Evolutionary conservation across 92 coral and sea anemone genomes (phyloP).

Genomic region (Siderastrea siderea): DNA sequence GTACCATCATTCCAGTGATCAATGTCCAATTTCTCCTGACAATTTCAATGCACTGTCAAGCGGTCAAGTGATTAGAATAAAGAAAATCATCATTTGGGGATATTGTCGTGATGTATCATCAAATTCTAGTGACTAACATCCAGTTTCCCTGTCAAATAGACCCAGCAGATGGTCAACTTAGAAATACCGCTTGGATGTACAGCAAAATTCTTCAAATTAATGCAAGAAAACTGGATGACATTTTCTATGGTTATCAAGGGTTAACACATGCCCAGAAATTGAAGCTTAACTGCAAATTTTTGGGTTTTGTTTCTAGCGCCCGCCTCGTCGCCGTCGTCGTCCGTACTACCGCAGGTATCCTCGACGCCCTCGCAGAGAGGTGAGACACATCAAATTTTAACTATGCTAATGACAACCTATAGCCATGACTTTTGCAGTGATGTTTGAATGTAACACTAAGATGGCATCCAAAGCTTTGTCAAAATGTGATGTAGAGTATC

Average conservation of each 20-base stretch:
- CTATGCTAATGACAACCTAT: no score
- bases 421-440: no score
- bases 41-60: not conserved
- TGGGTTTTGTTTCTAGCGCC: constrained; percentile 14
- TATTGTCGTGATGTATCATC: not conserved
- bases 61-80: not conserved
- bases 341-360: constrained; percentile 49
- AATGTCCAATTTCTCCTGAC: not conserved
- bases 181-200: no score
- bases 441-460: no score
- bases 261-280: not conserved
- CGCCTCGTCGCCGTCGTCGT: constrained; percentile 40
- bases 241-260: no score
- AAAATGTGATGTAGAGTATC: no score
- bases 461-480: no score
- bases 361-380: constrained; percentile 58
- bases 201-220: no score
- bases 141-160: no score
- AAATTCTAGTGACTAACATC: no score
- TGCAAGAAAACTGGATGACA: not conserved
- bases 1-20: not conserved
- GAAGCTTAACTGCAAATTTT: not conserved
- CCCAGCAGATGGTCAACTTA: no score
- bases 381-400: not conserved
- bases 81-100: not conserved